Evolutionary conservation across 2,797 vertebrate species (phyloP), one percentile per base, ranked within the genome.

Genomic region (Cottoperca gobio): DNA sequence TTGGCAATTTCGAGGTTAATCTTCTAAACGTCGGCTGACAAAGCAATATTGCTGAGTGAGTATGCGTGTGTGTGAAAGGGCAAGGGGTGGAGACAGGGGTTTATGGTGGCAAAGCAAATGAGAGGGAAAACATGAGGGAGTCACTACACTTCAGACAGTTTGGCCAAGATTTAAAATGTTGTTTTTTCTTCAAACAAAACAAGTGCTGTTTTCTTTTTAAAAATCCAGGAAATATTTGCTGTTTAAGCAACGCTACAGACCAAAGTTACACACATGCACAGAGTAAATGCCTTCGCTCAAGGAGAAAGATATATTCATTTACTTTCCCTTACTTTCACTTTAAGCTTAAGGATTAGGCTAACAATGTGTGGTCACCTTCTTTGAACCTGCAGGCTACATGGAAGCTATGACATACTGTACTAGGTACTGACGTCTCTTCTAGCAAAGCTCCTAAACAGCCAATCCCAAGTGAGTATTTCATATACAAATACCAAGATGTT

Each of bases 1-100:
- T 50, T 42, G 88, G 94, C 90, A 92, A 88, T 88, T 88, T 88
- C 63, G 86, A 90, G 92, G 90, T 92, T 93, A 91, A 93, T 94
- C 93, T 93, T 84, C 85, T 90, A 91, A 94, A 94, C 62, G 88
- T 79, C 49, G 78, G 83, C 86, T 93, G 93, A 95, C 93, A 94
- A 91, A 88, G 84, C 78, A 88, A 89, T 86, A 88, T 86, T 79
- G 74, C 85, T 71, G 84, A 85, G 78, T 74, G 70, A 61, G 76
- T 50, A 74, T 78, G 79, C 5, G 46, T 71, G 58, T 49, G 59
- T 62, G 64, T 63, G 52, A 76, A 67, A 64, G 63, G 68, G 59
- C 78, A 74, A n/a, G 54, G 83, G 82, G 67, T 57, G 81, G 70
- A 43, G 65, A 75, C 70, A 63, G 58, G 65, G 59, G 73, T 81